Evolutionary conservation across 2,888 invertebrate genomes (phyloP).

Genomic region (Synanthedon myopaeformis): DNA sequence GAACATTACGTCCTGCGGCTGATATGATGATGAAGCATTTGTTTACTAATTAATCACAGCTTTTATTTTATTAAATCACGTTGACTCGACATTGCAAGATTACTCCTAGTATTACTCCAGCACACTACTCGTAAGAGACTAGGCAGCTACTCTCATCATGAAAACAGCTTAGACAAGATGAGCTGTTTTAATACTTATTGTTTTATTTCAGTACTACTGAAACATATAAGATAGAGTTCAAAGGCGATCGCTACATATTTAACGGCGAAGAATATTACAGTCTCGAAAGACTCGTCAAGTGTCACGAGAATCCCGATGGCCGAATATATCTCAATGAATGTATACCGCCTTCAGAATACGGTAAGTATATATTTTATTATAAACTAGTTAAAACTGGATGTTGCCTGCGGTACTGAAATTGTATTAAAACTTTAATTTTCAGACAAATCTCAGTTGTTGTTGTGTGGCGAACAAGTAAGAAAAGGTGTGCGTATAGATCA

Average conservation of each 20-base stretch:
- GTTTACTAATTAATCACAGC: too few species aligned
- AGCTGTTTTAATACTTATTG: neutral
- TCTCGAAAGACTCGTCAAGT: constrained; percentile 72
- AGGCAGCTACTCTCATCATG: too few species aligned
- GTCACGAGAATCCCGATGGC: constrained; percentile 73
- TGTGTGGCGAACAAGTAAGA: constrained; percentile 73
- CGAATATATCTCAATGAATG: constrained; percentile 77
- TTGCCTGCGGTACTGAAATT: neutral
- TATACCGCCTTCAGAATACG: constrained; percentile 89
- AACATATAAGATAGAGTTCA: constrained; percentile 75
- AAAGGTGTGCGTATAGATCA: constrained; percentile 69
- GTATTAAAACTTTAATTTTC: neutral
- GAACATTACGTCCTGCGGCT: too few species aligned
- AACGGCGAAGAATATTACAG: constrained; percentile 73
- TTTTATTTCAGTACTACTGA: constrained; percentile 69
- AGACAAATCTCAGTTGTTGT: constrained; percentile 78
- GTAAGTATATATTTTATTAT: constrained; percentile 48
- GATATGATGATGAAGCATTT: too few species aligned
- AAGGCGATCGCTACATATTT: constrained; percentile 59
- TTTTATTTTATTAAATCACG: too few species aligned
- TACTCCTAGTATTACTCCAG: too few species aligned
- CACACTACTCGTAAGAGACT: too few species aligned
- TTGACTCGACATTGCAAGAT: too few species aligned
- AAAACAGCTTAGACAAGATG: too few species aligned
- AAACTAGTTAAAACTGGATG: neutral